A percentile compares a stretch with the other conserved stretches of the same genome.
phyloP scores from a whole-genome alignment of 2,888 invertebrate genomes.

The Cryptus viduatorius region DNA sequence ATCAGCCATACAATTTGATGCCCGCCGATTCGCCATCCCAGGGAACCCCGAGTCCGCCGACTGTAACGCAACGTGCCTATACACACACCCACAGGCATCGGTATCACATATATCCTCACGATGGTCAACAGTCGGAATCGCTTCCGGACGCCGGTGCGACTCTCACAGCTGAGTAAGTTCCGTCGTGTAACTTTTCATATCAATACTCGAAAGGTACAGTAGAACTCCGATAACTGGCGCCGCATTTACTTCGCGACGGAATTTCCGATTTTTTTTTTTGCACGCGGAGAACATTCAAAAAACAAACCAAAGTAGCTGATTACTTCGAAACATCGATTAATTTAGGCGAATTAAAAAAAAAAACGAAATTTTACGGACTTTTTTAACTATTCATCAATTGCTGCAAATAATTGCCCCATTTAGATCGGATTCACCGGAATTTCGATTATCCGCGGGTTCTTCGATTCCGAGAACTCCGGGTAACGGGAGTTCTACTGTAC shows the following conservation, averaged over 20 bases:
- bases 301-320: not conserved
- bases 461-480: no score
- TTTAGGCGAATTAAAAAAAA: no score
- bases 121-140: constrained; percentile 61
- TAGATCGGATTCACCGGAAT: no score
- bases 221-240: not conserved
- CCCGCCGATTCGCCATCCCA: constrained; percentile 78
- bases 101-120: constrained; percentile 55
- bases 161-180: constrained; percentile 68
- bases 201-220: not conserved
- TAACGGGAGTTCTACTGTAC: no score
- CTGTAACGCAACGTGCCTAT: constrained; percentile 63
- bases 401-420: no score
- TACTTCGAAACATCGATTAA: not conserved
- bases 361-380: no score
- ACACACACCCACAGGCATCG: constrained; percentile 63
- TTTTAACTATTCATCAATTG: no score
- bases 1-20: constrained; percentile 83
- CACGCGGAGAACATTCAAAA: no score
- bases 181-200: not conserved
- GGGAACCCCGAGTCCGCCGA: constrained; percentile 76
- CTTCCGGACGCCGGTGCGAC: constrained; percentile 64
- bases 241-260: no score
- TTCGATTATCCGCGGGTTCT: no score
- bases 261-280: no score